Base-by-base conservation (phyloP, 53 echinoderm and acorn worm species). In the Patiria pectinifera region DNA sequence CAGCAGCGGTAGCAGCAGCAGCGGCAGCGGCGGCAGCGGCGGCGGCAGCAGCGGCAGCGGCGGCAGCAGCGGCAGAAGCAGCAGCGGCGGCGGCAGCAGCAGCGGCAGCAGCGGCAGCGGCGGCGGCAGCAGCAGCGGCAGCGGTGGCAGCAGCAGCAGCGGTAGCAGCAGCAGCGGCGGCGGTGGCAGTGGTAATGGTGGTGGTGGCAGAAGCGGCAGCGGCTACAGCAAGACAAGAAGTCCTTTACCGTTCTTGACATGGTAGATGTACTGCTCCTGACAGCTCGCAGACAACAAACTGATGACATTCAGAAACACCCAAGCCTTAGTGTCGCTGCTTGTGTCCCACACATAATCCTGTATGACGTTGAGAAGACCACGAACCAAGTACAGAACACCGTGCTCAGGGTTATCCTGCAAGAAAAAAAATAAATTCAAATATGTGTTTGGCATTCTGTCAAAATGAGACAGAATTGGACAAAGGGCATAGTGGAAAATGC, bases 271-370 rank as follows among this genome's bases (percentile, higher is more conserved):
- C 78, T 88, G 86, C 0, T 99, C 99, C 85, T 99, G 99, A n/a
- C 91, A 69, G 83, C 87, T 88, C 0, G 99, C 99, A 5, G 99
- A 96, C 59, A 99, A 96, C 1, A 99, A 80, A 15, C 93, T 80
- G 4, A 99, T 91, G 7, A 99, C 99, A 74, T 93, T 99, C 60
- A 99, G 83, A 84, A 95, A 99, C 48, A 99, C 85, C 19, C 59
- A 60, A 4, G 94, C 91, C 80, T 97, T 99, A 43, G 96, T 95
- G 78, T 97, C 97, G 13, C 76, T 94, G 81, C 90, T 91, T 5
- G 85, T 86, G 13, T 99, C 99, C 99, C 99, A 99, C 11, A 94
- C 91, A 78, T 99, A 99, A 89, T 99, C 99, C 78, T 99, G 97
- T 16, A 99, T 82, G 0, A 99, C 96, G 62, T 99, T 97, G 48